Conservation (phyloP, 2,797 vertebrate species). For the Acanthurus lineatus region DNA sequence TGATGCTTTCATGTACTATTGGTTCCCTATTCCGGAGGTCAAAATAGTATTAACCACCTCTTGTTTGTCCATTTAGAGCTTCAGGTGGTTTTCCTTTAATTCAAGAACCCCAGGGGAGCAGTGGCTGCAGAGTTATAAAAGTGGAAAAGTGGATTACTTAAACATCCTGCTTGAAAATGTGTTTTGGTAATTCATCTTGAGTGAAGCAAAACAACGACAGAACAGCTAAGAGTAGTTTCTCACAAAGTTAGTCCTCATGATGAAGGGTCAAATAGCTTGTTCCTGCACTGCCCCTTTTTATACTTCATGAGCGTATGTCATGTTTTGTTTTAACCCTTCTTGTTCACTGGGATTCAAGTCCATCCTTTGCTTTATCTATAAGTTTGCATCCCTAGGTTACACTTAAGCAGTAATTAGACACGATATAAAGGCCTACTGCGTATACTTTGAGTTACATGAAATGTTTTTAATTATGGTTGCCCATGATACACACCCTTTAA, state of each 20-base stretch:
- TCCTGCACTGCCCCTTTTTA: not conserved
- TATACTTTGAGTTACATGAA: not conserved
- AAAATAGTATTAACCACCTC: not conserved
- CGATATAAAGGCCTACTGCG: not conserved
- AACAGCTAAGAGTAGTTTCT: not conserved
- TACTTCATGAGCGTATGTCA: too few species aligned
- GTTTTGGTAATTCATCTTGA: not conserved
- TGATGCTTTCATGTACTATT: constrained; percentile 50
- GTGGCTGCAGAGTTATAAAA: not conserved
- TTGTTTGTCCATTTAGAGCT: not conserved
- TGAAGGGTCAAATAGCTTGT: not conserved
- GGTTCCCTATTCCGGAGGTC: not conserved
- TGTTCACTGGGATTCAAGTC: not conserved
- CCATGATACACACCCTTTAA: not conserved
- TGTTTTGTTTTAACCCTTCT: not conserved
- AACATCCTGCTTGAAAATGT: not conserved
- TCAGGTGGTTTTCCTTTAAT: not conserved
- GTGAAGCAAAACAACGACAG: not conserved
- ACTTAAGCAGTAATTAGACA: not conserved
- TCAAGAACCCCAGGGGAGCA: not conserved
- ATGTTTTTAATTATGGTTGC: too few species aligned
- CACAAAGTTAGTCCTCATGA: not conserved
- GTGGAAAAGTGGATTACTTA: not conserved
- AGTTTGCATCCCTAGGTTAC: not conserved
- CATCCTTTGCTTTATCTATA: not conserved